Evolutionary conservation across 2,888 invertebrate species (phyloP).

Genomic region (Andrena fulva): DNA sequence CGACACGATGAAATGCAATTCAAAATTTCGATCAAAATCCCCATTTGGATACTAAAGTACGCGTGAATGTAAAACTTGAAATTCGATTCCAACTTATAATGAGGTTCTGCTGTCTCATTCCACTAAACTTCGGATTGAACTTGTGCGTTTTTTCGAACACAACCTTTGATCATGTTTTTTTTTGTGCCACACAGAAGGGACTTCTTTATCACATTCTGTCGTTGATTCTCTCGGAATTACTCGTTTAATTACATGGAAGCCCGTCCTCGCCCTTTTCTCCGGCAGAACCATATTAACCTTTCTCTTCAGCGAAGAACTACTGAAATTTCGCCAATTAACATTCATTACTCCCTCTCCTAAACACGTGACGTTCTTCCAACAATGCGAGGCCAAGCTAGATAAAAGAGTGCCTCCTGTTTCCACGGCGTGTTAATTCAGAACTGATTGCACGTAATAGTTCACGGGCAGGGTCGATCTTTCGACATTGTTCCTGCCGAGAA

Average conservation of each 20-base stretch:
- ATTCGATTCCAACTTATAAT: conserved; percentile 47
- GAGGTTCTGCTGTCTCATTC: conserved; percentile 32
- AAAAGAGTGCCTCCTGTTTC: conserved; percentile 25
- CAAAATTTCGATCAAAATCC: not conserved
- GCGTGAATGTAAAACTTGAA: conserved; percentile 3
- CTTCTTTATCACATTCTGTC: not conserved
- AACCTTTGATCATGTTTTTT: conserved; percentile 5
- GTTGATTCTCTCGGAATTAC: not conserved
- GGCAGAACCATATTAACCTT: not conserved
- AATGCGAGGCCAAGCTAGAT: not conserved
- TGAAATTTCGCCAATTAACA: conserved; percentile 23
- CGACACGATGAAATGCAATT: not conserved
- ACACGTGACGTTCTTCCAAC: not conserved
- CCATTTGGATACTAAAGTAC: not conserved
- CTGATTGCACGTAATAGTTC: conserved; percentile 14
- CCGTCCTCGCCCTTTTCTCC: not conserved
- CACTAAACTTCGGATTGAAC: conserved; percentile 18
- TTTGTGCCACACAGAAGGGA: not conserved
- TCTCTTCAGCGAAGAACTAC: not conserved
- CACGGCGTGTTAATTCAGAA: conserved; percentile 19
- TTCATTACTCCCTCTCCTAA: conserved; percentile 1
- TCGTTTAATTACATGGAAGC: not conserved
- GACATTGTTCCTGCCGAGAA: conserved; percentile 15
- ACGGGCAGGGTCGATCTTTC: not conserved
- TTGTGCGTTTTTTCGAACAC: conserved; percentile 7